Conservation (phyloP, 2,888 invertebrate genomes). For the Alitta virens region DNA sequence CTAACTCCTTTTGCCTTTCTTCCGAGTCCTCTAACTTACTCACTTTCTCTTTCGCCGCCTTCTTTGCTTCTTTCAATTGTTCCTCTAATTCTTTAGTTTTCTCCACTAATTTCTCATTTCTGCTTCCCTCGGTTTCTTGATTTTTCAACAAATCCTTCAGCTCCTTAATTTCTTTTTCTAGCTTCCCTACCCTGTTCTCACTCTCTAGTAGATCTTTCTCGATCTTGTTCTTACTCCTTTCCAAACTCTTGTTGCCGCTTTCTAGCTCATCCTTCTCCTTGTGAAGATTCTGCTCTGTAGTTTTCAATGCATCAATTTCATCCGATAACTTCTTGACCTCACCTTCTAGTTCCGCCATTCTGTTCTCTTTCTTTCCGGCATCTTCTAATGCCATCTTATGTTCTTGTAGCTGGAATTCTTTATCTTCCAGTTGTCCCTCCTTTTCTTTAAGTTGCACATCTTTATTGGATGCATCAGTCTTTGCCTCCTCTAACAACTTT, state of each 20-base stretch:
- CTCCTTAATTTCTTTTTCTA: neutral
- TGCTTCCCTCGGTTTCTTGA: neutral
- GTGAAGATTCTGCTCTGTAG: neutral
- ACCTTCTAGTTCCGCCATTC: too few relatives aligned
- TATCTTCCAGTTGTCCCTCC: neutral
- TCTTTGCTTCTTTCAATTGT: constrained; percentile 27
- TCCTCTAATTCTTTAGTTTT: constrained; percentile 62
- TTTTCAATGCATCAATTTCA: too few relatives aligned
- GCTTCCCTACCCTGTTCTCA: constrained; percentile 7
- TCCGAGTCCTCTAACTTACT: neutral
- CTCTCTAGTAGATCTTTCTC: constrained; percentile 8
- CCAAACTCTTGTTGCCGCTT: neutral
- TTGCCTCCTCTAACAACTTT: too few relatives aligned
- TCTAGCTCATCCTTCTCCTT: constrained; percentile 14
- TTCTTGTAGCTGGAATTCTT: constrained; percentile 5
- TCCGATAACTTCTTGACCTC: too few relatives aligned
- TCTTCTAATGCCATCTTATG: constrained; percentile 18
- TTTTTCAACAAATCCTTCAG: neutral
- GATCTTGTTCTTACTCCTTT: constrained; percentile 6
- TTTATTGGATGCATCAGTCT: too few relatives aligned
- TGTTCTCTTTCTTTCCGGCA: too few relatives aligned
- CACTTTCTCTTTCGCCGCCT: neutral
- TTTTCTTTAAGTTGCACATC: too few relatives aligned
- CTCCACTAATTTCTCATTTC: constrained; percentile 59
- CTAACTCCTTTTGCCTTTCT: neutral